Conservation (phyloP, 2,113 vertebrate species). For the Nanorana parkeri region DNA sequence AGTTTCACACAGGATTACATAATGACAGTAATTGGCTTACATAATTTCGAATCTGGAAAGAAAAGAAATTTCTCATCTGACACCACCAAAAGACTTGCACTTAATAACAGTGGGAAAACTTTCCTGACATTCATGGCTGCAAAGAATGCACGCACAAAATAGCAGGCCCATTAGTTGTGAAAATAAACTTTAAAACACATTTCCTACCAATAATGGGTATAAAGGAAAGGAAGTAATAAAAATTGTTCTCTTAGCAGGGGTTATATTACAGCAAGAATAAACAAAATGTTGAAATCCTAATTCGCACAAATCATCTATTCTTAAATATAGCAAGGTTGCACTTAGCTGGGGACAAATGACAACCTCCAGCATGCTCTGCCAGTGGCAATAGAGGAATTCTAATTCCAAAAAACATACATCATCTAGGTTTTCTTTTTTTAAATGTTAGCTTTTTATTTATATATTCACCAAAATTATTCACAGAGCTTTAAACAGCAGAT, state of each 20-base stretch:
- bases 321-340: neutral
- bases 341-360: neutral
- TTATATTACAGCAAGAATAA: slow-evolving; percentile 14
- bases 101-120: neutral
- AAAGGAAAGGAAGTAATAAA: slow-evolving; percentile 25
- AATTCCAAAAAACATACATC: too few relatives aligned
- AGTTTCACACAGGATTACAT: too few relatives aligned
- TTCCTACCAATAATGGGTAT: slow-evolving; percentile 12
- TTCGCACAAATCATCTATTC: neutral
- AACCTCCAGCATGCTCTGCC: neutral
- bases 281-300: neutral
- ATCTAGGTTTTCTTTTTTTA: too few relatives aligned
- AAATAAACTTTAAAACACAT: slow-evolving; percentile 28
- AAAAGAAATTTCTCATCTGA: neutral
- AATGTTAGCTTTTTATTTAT: too few relatives aligned
- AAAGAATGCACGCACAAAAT: neutral
- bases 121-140: neutral
- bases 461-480: too few relatives aligned
- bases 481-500: too few relatives aligned
- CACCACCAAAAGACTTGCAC: neutral
- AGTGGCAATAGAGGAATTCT: neutral
- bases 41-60: too few relatives aligned
- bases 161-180: neutral
- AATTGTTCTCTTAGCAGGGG: slow-evolving; percentile 8
- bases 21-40: too few relatives aligned